Evolutionary conservation across 2,113 vertebrate genomes (phyloP).

Genomic region (Axis porcinus): DNA sequence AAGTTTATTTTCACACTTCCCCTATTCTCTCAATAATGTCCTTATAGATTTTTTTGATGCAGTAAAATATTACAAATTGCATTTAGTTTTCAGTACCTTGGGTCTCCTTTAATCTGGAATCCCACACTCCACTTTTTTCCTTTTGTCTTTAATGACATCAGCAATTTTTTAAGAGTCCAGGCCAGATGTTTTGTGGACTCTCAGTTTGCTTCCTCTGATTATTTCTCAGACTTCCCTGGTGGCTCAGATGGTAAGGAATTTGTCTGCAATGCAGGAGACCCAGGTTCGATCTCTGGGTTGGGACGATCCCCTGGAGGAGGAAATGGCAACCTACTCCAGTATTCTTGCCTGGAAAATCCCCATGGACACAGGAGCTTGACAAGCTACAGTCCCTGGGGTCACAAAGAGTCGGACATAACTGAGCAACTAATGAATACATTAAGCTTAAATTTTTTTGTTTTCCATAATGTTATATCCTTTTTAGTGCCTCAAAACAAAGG

Average conservation of each 20-base stretch:
- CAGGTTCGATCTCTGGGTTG: background rate
- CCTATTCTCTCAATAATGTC: background rate
- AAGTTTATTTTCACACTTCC: background rate
- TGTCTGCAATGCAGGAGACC: background rate
- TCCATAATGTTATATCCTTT: background rate
- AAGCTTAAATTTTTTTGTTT: background rate
- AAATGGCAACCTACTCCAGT: background rate
- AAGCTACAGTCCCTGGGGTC: background rate
- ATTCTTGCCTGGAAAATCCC: background rate
- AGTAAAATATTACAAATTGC: background rate
- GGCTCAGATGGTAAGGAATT: background rate
- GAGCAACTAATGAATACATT: background rate
- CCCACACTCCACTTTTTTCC: background rate
- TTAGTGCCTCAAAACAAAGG: background rate
- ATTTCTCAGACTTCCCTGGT: background rate
- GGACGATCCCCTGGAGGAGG: background rate
- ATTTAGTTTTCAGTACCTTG: background rate
- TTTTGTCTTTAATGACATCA: background rate
- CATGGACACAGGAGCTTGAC: background rate
- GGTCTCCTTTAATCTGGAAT: background rate
- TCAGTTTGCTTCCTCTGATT: conserved; percentile 6
- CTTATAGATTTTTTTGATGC: background rate
- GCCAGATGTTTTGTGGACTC: background rate
- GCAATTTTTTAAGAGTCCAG: background rate
- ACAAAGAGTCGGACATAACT: background rate